phyloP scores from a whole-genome alignment of 2,797 vertebrate genomes.

The Cirrhinus mrigala region DNA sequence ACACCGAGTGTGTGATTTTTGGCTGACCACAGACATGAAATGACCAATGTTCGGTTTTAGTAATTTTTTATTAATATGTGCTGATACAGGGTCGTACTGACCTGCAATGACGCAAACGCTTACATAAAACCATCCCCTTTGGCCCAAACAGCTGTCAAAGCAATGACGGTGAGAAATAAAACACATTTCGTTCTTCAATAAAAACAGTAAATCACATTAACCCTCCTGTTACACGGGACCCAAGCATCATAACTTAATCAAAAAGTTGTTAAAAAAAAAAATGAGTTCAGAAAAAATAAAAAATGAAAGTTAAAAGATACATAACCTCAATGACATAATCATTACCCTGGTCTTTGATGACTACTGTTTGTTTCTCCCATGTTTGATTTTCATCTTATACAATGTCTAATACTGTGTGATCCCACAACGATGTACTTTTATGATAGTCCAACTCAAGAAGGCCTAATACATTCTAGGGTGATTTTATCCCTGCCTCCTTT shows the following conservation, averaged over 20 bases:
- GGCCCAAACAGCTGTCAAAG: slow-evolving; percentile 76
- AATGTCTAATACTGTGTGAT: slow-evolving; percentile 52
- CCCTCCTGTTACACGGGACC: slow-evolving; percentile 67
- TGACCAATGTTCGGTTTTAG: slow-evolving; percentile 57
- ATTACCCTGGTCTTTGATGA: slow-evolving; percentile 18
- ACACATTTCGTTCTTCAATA: slow-evolving; percentile 68
- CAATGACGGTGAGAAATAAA: slow-evolving; percentile 65
- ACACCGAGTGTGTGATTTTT: slow-evolving; percentile 40
- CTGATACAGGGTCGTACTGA: slow-evolving; percentile 79
- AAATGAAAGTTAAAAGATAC: slow-evolving; percentile 39
- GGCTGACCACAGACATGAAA: slow-evolving; percentile 1
- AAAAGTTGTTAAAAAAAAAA: slow-evolving; percentile 52
- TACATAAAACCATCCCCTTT: slow-evolving; percentile 75
- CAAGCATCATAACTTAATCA: slow-evolving; percentile 64
- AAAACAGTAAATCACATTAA: slow-evolving; percentile 61
- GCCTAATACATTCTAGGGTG: slow-evolving; percentile 49
- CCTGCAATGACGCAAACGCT: slow-evolving; percentile 76
- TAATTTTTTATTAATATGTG: slow-evolving; percentile 79
- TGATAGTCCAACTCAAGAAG: slow-evolving; percentile 34
- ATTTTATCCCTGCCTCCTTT: background rate
- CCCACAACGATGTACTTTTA: slow-evolving; percentile 57
- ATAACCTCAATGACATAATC: slow-evolving; percentile 35
- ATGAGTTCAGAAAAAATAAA: slow-evolving; percentile 15
- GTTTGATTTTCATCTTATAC: background rate
- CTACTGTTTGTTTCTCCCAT: background rate